A percentile compares a stretch with the other conserved stretches of the same genome.
Conservation (phyloP, 2,113 vertebrate species). For the Salminus brasiliensis region DNA sequence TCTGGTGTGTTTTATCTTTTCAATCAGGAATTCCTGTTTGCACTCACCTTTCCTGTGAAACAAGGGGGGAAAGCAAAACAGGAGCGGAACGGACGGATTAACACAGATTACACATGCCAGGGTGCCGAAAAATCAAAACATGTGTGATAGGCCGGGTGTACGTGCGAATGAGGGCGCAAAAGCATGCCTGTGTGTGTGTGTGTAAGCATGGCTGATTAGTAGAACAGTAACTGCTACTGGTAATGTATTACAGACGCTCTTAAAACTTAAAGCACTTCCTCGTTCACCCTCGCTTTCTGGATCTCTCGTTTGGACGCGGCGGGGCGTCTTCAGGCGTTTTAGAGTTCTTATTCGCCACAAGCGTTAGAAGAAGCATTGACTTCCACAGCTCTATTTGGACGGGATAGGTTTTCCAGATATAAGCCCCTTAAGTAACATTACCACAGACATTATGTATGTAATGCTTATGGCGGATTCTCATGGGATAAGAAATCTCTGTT, state of each 20-base stretch:
- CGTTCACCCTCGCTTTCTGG: background rate
- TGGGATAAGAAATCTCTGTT: too few relatives aligned
- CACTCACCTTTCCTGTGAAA: constrained; percentile 68
- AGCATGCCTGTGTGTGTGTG: background rate
- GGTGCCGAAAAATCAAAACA: constrained; percentile 58
- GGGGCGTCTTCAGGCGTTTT: background rate
- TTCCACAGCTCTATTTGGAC: background rate
- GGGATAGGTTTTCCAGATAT: too few relatives aligned
- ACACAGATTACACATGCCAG: constrained; percentile 66
- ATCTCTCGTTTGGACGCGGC: background rate
- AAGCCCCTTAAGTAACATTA: too few relatives aligned
- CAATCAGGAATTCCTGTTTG: constrained; percentile 76
- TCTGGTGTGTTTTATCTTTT: constrained; percentile 72
- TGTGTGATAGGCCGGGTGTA: constrained; percentile 34
- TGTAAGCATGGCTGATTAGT: constrained; percentile 6
- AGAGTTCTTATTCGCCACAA: background rate
- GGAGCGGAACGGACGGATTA: constrained; percentile 75
- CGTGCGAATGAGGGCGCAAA: background rate
- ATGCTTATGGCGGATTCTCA: too few relatives aligned
- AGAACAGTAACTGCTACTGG: constrained; percentile 15
- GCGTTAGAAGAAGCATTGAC: too few relatives aligned
- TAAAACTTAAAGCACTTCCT: constrained; percentile 13
- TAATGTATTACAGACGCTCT: constrained; percentile 31
- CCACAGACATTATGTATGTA: too few relatives aligned
- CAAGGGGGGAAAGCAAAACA: constrained; percentile 61